phyloP scores from a whole-genome alignment of 2,797 vertebrate species.

The Diglossa cyanea region DNA sequence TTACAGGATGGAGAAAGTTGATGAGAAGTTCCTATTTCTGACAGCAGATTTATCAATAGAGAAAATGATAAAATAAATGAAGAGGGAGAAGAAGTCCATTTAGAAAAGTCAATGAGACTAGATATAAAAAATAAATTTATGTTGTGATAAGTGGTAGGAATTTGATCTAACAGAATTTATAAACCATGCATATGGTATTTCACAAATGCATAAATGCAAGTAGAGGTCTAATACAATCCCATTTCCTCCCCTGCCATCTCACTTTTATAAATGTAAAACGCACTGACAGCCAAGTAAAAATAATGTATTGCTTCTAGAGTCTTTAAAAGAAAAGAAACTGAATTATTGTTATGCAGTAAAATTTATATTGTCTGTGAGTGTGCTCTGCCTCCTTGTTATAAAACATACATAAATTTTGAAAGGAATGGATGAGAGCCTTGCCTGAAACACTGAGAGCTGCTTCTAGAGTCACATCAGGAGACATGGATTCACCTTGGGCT shows the following conservation, averaged over 20 bases:
- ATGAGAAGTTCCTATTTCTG: background rate
- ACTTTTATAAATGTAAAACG: slow-evolving; percentile 17
- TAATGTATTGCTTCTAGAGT: background rate
- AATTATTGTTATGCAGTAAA: slow-evolving; percentile 15
- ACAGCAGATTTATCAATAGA: background rate
- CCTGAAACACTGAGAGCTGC: background rate
- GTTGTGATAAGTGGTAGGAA: background rate
- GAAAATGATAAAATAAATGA: slow-evolving; percentile 7
- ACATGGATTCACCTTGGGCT: background rate
- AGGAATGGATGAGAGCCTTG: background rate
- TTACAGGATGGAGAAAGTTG: background rate
- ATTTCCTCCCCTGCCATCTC: slow-evolving; percentile 1
- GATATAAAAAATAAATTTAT: slow-evolving; percentile 8
- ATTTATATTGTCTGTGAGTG: background rate
- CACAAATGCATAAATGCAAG: slow-evolving; percentile 7
- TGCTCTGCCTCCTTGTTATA: background rate
- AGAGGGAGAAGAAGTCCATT: background rate
- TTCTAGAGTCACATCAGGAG: background rate
- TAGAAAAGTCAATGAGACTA: background rate
- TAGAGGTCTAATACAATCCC: background rate
- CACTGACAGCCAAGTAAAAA: slow-evolving; percentile 19
- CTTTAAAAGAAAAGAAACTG: slow-evolving; percentile 38
- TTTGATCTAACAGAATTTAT: slow-evolving; percentile 34
- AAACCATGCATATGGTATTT: background rate
- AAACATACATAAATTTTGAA: background rate